Base-by-base conservation (phyloP, 2,797 vertebrate genomes). In the Lacerta bilineata region DNA sequence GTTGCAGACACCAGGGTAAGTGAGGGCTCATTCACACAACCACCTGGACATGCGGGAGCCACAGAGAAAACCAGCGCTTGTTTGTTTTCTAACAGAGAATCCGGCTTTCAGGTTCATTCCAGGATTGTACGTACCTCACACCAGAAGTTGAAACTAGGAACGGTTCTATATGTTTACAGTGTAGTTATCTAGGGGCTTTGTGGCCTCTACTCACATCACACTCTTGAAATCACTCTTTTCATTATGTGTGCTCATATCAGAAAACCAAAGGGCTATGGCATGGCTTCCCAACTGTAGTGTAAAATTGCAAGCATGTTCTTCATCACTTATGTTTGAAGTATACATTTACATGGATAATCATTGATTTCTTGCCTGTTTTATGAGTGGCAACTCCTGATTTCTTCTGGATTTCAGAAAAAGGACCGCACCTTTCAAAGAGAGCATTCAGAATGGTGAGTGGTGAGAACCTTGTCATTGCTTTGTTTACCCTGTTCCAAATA, bases 1-100 rank as follows among this genome's bases (percentile, higher is more conserved):
- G 55, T 46, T 93, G n/a, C 69, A 46, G 78, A 91, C 69, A 1
- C 89, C 94, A 6, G 61, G 97, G 98, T 98, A 92, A 91, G 87
- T 83, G 25, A 46, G 18, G 23, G 15, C 39, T 41, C 20, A 29
- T 68, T 74, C 27, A n/a, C 7, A 33, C 25, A 55, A 36, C 25
- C 27, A 20, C 55, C 17, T 74, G 41, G 41, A 33, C 25, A 9
- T 17, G 9, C 64, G 9, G 27, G 33, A 33, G 39, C 84, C 18
- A 7, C 36, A 43, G 41, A 9, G 83, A 55, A 59, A n/a, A 5
- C 8, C 20, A 15, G 6, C 1, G 27, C 41, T 3, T 50, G n/a
- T 29, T 29, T 15, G 74, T 46, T 80, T 15, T 9, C 2, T 20
- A 6, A 6, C 41, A 36, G 64, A 79, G 20, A 15, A 33, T 86